These are phyloP conservation scores for Drosophila elegans DNA, from an alignment of 1,140 invertebrate genomes.

Conservation along the genomic window DNA sequence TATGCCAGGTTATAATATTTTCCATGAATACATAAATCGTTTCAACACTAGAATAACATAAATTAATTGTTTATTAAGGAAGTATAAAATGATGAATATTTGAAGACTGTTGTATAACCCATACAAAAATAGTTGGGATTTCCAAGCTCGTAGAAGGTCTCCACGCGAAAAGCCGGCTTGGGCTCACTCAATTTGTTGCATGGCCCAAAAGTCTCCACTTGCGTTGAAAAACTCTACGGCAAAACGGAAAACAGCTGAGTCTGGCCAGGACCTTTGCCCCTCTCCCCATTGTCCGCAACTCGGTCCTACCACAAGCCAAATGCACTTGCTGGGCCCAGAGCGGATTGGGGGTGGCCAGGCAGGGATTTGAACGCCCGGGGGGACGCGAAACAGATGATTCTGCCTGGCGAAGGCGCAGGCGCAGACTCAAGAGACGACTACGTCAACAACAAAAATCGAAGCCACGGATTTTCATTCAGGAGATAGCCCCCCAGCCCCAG, in stretches of 20 bases:
- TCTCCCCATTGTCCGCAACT: slow-evolving; percentile 2
- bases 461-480: slow-evolving; percentile 77
- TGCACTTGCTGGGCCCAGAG: slow-evolving; percentile 68
- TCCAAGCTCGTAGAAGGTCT: not conserved
- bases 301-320: slow-evolving; percentile 80
- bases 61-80: too few relatives aligned
- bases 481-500: slow-evolving; percentile 44
- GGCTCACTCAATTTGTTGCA: slow-evolving; percentile 68
- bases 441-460: slow-evolving; percentile 73
- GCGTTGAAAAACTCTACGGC: slow-evolving; percentile 40
- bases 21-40: too few relatives aligned
- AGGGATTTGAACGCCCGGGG: slow-evolving; percentile 13
- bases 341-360: slow-evolving; percentile 3
- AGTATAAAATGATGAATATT: too few relatives aligned
- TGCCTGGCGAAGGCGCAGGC: slow-evolving; percentile 50
- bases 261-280: slow-evolving; percentile 11
- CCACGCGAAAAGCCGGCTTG: slow-evolving; percentile 57
- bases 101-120: not conserved
- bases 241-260: slow-evolving; percentile 63
- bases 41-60: too few relatives aligned
- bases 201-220: slow-evolving; percentile 51
- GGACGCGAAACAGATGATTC: slow-evolving; percentile 77
- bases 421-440: slow-evolving; percentile 43
- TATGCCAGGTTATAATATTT: too few relatives aligned
- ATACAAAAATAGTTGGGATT: not conserved